Evolutionary conservation across 2,797 vertebrate species (phyloP).

Genomic region (Rhynchotus rufescens): DNA sequence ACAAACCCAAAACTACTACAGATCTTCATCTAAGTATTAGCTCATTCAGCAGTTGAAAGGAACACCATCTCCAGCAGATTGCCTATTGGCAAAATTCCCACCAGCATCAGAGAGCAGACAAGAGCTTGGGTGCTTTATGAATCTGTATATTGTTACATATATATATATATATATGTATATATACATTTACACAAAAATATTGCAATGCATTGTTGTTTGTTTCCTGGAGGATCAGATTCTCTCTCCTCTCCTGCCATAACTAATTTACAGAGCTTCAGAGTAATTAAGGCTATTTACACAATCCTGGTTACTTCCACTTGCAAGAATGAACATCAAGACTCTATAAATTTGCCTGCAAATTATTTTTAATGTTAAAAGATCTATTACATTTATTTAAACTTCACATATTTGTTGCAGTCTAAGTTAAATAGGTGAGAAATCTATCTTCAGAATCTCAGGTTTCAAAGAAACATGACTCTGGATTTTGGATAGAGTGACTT

Average conservation of each 20-base stretch:
- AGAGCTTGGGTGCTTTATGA: not conserved
- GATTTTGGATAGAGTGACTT: constrained; percentile 23
- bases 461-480: constrained; percentile 49
- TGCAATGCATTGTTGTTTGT: not conserved
- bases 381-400: not conserved
- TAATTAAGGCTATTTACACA: not conserved
- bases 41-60: not conserved
- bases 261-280: not conserved
- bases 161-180: too few species aligned
- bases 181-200: not conserved
- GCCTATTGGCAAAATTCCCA: not conserved
- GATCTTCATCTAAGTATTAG: not conserved
- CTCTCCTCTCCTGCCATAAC: not conserved
- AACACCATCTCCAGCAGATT: not conserved
- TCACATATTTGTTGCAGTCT: not conserved
- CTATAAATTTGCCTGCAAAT: not conserved
- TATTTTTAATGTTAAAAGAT: not conserved
- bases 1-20: not conserved
- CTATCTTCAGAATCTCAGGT: constrained; percentile 24
- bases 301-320: not conserved
- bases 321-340: not conserved
- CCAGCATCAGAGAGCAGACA: not conserved
- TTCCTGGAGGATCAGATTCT: not conserved
- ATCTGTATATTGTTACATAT: not conserved
- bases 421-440: constrained; percentile 23